phyloP scores from a whole-genome alignment of 1,140 invertebrate species.

The Cydia splendana region DNA sequence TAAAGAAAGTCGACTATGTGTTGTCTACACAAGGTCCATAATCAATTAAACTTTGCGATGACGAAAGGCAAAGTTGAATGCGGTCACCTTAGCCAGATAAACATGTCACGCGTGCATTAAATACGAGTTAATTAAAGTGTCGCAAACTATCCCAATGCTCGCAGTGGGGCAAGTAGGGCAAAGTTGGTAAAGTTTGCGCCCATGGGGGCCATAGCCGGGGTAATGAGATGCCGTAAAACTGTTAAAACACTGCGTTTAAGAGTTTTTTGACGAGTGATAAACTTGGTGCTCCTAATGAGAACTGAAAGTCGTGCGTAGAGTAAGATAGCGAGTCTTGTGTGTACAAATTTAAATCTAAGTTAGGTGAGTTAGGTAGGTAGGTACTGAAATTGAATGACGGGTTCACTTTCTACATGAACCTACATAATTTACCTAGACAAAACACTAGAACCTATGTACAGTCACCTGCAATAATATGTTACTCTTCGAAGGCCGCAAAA shows the following conservation, averaged over 20 bases:
- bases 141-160: slow-evolving; percentile 54
- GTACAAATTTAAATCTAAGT: too few species aligned
- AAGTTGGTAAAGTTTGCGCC: slow-evolving; percentile 64
- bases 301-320: not conserved
- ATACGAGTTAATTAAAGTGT: slow-evolving; percentile 44
- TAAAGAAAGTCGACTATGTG: not conserved
- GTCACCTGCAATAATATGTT: too few species aligned
- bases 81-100: slow-evolving; percentile 13
- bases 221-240: slow-evolving; percentile 36
- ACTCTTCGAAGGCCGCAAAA: too few species aligned
- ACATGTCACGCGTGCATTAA: slow-evolving; percentile 30
- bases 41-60: not conserved
- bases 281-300: not conserved
- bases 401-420: not conserved
- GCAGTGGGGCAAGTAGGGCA: slow-evolving; percentile 62
- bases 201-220: slow-evolving; percentile 49
- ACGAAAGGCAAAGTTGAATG: not conserved
- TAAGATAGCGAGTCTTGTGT: not conserved
- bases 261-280: slow-evolving; percentile 18
- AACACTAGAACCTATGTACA: too few species aligned
- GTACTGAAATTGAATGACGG: too few species aligned
- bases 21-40: not conserved
- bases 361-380: too few species aligned
- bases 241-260: slow-evolving; percentile 32
- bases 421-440: too few species aligned